Evolutionary conservation across 1,140 invertebrate species (phyloP), one percentile per base, ranked within the genome.

Genomic region (Ditylenchus dipsaci): DNA sequence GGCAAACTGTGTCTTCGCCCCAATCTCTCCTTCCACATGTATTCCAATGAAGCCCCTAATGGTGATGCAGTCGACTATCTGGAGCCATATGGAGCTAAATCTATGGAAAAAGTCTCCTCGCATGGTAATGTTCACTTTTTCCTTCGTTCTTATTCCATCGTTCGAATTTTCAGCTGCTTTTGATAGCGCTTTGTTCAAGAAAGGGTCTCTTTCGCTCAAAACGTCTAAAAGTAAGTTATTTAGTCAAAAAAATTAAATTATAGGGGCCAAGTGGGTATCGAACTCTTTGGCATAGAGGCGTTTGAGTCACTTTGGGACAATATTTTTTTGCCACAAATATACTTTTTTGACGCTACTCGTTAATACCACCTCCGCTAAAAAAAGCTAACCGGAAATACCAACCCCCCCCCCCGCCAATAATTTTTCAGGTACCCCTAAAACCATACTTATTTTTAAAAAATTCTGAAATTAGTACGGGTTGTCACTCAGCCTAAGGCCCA

Each of bases 21-120:
- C 29, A 61, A 61, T 61, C 59, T 61, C 59, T 33, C 29, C 29
- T 61, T 61, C 29, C 59, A 61, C 29, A 61, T 61, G 59, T 61
- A 33, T 61, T 33, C 21, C 5, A 61, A 30, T 29, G 59, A 61
- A 21, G 59, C 59, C 8, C 59, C 59, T 13, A 26, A 3, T 7
- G 59, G 59, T 26, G 59, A 61, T 43, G 59, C 59, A 5, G 21
- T 53, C 29, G 59, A 61, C 19, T 43, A 43, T 33, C 59, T 33
- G n/a, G 29, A 33, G 38, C 59, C 29, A 61, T 61, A 21, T 61
- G 59, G 59, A 21, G 23, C 49, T 26, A 19, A 15, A 21, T 3
- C 49, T 53, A 17, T 21, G n/a, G 23, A 8, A 26, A 19, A 19
- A 53, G 49, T 53, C 15, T 53, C 49, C 15, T 21, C 49, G 15